Evolutionary conservation across 92 coral and sea anemone species (phyloP).

Genomic region (Actinostola sp.): DNA sequence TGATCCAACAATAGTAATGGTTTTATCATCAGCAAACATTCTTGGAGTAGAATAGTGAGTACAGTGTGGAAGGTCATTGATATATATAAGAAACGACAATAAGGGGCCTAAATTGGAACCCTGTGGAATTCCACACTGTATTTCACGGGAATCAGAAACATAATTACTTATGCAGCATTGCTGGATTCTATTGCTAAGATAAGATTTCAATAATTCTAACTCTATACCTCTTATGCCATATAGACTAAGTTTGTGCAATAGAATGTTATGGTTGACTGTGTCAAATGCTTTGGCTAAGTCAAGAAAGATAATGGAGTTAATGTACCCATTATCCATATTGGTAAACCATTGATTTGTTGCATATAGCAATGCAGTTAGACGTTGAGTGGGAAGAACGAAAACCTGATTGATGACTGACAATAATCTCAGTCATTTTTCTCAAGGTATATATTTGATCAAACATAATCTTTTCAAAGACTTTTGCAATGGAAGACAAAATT

Average conservation of each 20-base stretch:
- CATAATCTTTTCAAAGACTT: neutral
- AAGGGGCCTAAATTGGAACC: slow-evolving; percentile 19
- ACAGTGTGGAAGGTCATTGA: slow-evolving; percentile 23
- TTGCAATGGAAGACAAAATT: too few relatives aligned
- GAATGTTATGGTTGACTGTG: slow-evolving; percentile 12
- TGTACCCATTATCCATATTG: slow-evolving; percentile 17
- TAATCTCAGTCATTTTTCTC: neutral
- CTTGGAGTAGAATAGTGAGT: neutral
- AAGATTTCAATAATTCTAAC: neutral
- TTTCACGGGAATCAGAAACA: slow-evolving; percentile 2
- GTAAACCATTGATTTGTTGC: slow-evolving; percentile 24
- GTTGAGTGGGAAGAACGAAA: slow-evolving; percentile 26
- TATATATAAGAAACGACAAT: slow-evolving; percentile 17
- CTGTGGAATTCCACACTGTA: slow-evolving; percentile 10
- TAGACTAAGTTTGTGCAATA: slow-evolving; percentile 11
- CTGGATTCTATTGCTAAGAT: slow-evolving; percentile 10
- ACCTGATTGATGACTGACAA: slow-evolving; percentile 16
- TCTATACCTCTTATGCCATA: slow-evolving; percentile 3
- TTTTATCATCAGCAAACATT: slow-evolving; percentile 12
- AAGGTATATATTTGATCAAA: neutral
- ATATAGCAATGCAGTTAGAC: slow-evolving; percentile 21
- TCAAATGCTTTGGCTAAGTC: slow-evolving; percentile 31
- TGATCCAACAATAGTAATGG: slow-evolving; percentile 15
- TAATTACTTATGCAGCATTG: slow-evolving; percentile 2
- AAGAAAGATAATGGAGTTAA: slow-evolving; percentile 8